phyloP scores from a whole-genome alignment of 2,113 vertebrate species.

The Ochotona curzoniae region DNA sequence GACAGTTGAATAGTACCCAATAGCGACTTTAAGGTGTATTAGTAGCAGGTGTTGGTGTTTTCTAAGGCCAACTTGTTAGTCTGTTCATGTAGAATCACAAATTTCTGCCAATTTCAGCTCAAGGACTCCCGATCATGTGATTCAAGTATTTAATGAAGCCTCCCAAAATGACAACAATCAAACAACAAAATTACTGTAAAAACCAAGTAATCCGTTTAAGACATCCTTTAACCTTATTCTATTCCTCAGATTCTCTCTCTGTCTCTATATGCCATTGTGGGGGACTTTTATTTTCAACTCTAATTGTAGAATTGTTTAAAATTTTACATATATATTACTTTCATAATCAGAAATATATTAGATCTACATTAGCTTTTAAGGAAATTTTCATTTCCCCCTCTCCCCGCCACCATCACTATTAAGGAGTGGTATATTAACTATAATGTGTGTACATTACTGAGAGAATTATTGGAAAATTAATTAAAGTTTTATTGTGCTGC shows the following conservation, averaged over 20 bases:
- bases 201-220: constrained; percentile 24
- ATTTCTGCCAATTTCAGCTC: constrained; percentile 26
- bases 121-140: constrained; percentile 40
- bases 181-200: constrained; percentile 54
- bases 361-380: constrained; percentile 55
- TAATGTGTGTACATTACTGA: constrained; percentile 57
- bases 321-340: constrained; percentile 55
- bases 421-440: constrained; percentile 54
- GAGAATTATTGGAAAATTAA: constrained; percentile 64
- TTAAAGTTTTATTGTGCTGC: constrained; percentile 58
- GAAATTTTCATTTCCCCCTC: neutral
- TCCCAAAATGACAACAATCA: constrained; percentile 50
- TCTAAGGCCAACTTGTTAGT: constrained; percentile 33
- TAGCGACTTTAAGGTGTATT: no score
- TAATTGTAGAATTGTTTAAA: constrained; percentile 54
- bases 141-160: constrained; percentile 54
- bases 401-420: constrained; percentile 7
- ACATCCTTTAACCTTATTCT: neutral
- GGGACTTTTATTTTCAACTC: constrained; percentile 43
- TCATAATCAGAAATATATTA: constrained; percentile 65
- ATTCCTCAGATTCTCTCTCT: constrained; percentile 13
- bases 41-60: constrained; percentile 39
- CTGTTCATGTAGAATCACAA: constrained; percentile 36
- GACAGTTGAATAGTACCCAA: no score
- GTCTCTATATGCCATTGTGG: neutral